Percentiles rank a stretch among this genome's conserved stretches.
phyloP scores from a whole-genome alignment of 2,113 vertebrate species.

The Fregetta grallaria region DNA sequence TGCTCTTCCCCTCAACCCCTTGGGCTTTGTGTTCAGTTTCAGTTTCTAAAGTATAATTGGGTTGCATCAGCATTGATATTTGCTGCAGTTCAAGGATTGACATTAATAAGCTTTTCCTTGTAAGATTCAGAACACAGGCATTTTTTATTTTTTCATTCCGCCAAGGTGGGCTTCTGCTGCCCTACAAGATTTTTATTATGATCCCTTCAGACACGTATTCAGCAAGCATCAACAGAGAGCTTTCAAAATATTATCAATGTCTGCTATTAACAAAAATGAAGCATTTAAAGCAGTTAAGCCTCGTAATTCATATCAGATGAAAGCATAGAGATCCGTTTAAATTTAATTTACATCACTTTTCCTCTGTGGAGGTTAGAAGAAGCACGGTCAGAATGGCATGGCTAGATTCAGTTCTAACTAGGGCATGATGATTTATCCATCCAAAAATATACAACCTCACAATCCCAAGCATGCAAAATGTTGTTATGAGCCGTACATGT shows the following conservation, averaged over 20 bases:
- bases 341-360: background rate
- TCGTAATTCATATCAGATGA: background rate
- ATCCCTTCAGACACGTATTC: background rate
- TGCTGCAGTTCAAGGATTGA: constrained; percentile 24
- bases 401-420: background rate
- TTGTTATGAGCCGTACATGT: background rate
- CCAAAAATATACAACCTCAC: background rate
- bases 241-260: background rate
- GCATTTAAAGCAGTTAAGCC: background rate
- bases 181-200: background rate
- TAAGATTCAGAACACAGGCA: background rate
- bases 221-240: background rate
- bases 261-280: background rate
- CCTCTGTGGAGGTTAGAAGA: background rate
- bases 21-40: constrained; percentile 24
- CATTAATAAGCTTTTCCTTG: constrained; percentile 12
- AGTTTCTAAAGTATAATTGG: constrained; percentile 40
- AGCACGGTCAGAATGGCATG: background rate
- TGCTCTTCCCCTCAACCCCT: background rate
- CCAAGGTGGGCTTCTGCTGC: background rate
- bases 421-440: background rate
- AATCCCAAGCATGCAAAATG: background rate
- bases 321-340: background rate
- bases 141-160: background rate
- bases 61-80: constrained; percentile 10